Percentiles rank a stretch among this genome's conserved stretches.
phyloP scores from a whole-genome alignment of 2,888 invertebrate species.

The Leptura quadrifasciata region DNA sequence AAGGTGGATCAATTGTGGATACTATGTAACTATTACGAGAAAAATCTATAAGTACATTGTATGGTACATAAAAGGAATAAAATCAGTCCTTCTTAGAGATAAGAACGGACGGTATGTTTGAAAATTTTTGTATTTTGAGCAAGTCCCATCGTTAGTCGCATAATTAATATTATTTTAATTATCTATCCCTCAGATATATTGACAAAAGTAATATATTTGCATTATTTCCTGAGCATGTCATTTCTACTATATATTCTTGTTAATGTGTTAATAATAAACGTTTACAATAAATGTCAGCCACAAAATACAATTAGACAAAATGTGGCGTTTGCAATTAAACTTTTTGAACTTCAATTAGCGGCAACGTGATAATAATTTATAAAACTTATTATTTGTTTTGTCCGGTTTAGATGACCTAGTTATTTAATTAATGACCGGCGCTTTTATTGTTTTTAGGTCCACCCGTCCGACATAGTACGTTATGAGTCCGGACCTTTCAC shows the following conservation, averaged over 20 bases:
- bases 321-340: constrained; percentile 17
- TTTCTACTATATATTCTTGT: not conserved
- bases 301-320: not conserved
- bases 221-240: not conserved
- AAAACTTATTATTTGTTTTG: constrained; percentile 51
- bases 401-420: constrained; percentile 51
- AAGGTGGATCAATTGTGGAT: no score
- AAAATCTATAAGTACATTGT: no score
- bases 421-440: constrained; percentile 51
- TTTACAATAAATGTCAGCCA: not conserved
- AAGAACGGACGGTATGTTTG: no score
- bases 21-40: no score
- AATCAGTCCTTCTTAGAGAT: no score
- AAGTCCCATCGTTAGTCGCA: no score
- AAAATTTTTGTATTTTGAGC: no score
- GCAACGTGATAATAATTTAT: constrained; percentile 40
- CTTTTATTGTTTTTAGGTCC: constrained; percentile 51
- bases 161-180: no score
- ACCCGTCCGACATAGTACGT: constrained; percentile 21
- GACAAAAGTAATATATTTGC: not conserved
- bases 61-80: no score
- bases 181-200: no score
- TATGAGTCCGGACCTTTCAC: constrained; percentile 41
- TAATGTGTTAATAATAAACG: not conserved
- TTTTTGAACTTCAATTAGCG: constrained; percentile 13